Base-by-base conservation (phyloP, 2,888 invertebrate genomes). In the Ariolimax columbianus region DNA sequence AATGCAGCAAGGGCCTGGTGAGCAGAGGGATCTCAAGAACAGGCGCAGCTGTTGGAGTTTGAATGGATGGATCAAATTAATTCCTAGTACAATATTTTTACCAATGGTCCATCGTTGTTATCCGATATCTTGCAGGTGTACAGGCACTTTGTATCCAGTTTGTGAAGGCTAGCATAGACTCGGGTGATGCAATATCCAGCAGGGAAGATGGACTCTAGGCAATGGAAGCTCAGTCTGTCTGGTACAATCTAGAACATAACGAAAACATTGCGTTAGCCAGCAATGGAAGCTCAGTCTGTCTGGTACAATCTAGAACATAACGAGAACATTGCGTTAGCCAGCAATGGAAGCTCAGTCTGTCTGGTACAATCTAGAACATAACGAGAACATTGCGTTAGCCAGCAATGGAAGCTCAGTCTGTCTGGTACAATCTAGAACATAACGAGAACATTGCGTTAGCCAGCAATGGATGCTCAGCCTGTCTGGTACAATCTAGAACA, bases 101-200 rank as follows among this genome's bases (percentile, higher is more conserved):
- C 96, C 96, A 96, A 90, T 3, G 97, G 97, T 88, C 95, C 95
- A 43, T 95, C 95, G 77, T 96, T 96, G 81, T 96, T 95, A 91
- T 97, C 97, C n/a, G 96, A 95, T 89, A 97, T 96, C 94, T 97
- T 97, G 92, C 97, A 97, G 0, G 97, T 97, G 90, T 96, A 97
- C 11, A 97, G 95, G 93, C 96, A 97, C 91, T 96, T 96, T 26
- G 95, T 95, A 72, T 96, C 95, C 6, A 96, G 96, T 92, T 96
- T 96, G 90, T 95, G 95, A 7, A 96, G 95, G 93, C 96, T 97
- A 6, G 96, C 96, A 93, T 96, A 97, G 17, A 96, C 95, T 89
- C 97, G 95, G 0, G 97, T 97, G 36, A 97, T 96, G 86, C 97
- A 96, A 94, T 96, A 97, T 0, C 96, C 97, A 19, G 96, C 96